Conservation (phyloP, 2,113 vertebrate species). For the Thunnus maccoyii region DNA sequence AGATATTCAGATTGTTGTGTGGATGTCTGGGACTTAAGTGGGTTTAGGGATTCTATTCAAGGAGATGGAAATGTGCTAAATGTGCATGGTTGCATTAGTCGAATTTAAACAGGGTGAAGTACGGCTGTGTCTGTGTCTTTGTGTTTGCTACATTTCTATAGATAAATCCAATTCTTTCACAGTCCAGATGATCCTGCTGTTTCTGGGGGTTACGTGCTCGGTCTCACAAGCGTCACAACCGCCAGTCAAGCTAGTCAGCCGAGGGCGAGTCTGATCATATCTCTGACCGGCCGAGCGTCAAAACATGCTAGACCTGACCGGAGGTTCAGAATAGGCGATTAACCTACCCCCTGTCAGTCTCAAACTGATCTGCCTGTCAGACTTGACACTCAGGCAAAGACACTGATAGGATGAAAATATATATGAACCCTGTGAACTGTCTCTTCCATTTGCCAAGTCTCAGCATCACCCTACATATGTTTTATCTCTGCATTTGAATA, state of each 20-base stretch:
- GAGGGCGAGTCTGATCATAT: constrained; percentile 38
- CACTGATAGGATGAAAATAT: constrained; percentile 42
- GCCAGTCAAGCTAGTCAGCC: constrained; percentile 8
- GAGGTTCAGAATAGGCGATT: constrained; percentile 40
- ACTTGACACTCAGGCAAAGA: constrained; percentile 29
- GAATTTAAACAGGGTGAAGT: background rate
- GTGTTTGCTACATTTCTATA: constrained; percentile 5
- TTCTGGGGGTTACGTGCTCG: background rate
- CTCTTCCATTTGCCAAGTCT: constrained; percentile 11
- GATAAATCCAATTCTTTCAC: constrained; percentile 10
- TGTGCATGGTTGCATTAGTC: background rate
- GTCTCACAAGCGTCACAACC: constrained; percentile 25
- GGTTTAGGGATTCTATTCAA: background rate
- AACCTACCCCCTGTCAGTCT: constrained; percentile 43
- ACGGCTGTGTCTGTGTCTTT: background rate
- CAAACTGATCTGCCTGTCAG: constrained; percentile 42
- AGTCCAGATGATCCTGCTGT: background rate
- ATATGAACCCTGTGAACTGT: constrained; percentile 45
- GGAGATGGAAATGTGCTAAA: background rate
- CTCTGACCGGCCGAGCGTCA: constrained; percentile 31
- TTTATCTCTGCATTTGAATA: constrained; percentile 42
- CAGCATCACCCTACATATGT: background rate
- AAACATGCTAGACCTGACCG: constrained; percentile 38
- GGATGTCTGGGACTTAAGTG: background rate
- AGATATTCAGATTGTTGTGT: background rate